Evolutionary conservation across 2,797 vertebrate species (phyloP).

Genomic region (Pteropus rufus): DNA sequence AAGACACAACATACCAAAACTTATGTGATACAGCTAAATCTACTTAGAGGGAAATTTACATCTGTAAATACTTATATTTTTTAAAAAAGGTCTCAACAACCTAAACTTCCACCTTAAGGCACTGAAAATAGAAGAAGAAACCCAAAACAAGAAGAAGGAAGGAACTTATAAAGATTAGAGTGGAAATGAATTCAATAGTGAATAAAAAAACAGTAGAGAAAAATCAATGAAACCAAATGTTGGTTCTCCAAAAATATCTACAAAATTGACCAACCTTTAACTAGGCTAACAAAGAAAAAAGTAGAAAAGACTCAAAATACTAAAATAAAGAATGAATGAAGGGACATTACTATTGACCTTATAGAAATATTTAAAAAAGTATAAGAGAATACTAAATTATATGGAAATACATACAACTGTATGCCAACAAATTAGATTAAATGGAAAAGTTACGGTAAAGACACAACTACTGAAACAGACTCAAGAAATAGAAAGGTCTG

Average conservation of each 20-base stretch:
- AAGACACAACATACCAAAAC: not conserved
- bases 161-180: not conserved
- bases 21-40: not conserved
- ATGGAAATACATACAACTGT: not conserved
- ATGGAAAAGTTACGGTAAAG: not conserved
- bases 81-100: not conserved
- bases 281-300: not conserved
- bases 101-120: not conserved
- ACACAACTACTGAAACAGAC: not conserved
- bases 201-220: not conserved
- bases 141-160: not conserved
- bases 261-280: not conserved
- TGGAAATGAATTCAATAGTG: not conserved
- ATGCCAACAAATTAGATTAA: not conserved
- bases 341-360: not conserved
- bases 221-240: not conserved
- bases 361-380: not conserved
- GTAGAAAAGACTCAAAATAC: not conserved
- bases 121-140: not conserved
- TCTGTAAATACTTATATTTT: not conserved
- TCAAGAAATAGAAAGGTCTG: not conserved
- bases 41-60: not conserved
- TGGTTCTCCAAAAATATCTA: not conserved
- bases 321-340: not conserved
- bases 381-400: not conserved